Conservation (phyloP, 2,888 invertebrate species). For the Willowsia nigromaculata region DNA sequence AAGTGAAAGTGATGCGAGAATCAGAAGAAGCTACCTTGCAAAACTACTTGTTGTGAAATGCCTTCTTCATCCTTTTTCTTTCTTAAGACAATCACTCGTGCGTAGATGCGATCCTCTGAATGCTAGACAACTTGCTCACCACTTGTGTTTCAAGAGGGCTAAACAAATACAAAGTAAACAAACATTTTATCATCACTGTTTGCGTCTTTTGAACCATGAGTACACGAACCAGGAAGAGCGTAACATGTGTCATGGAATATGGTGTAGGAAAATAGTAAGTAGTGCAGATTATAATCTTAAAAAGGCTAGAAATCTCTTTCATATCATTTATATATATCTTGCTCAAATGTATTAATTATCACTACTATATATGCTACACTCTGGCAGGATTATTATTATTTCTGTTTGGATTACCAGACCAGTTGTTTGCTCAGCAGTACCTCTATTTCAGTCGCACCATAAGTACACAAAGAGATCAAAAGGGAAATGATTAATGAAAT, state of each 20-base stretch:
- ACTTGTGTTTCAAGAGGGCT: not conserved
- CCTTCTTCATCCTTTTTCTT: not conserved
- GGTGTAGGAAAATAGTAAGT: not conserved
- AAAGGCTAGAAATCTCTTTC: not conserved
- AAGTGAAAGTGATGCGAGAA: not conserved
- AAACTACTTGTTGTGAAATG: constrained; percentile 37
- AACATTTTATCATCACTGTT: constrained; percentile 28
- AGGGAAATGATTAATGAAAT: constrained; percentile 59
- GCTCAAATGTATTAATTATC: too few relatives aligned
- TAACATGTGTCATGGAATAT: not conserved
- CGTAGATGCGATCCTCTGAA: not conserved
- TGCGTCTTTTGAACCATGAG: not conserved
- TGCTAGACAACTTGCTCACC: not conserved
- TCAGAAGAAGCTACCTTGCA: not conserved
- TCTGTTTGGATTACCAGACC: constrained; percentile 44
- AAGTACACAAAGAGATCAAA: constrained; percentile 53
- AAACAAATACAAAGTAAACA: constrained; percentile 40
- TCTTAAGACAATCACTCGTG: constrained; percentile 14
- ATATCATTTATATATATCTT: not conserved
- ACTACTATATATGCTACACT: not conserved
- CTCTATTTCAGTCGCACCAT: not conserved
- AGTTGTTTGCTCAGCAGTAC: constrained; percentile 39
- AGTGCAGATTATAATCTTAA: not conserved
- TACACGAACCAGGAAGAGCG: not conserved
- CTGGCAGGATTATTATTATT: constrained; percentile 33